phyloP scores from a whole-genome alignment of 2,888 invertebrate species.

The Cantharis rufa region DNA sequence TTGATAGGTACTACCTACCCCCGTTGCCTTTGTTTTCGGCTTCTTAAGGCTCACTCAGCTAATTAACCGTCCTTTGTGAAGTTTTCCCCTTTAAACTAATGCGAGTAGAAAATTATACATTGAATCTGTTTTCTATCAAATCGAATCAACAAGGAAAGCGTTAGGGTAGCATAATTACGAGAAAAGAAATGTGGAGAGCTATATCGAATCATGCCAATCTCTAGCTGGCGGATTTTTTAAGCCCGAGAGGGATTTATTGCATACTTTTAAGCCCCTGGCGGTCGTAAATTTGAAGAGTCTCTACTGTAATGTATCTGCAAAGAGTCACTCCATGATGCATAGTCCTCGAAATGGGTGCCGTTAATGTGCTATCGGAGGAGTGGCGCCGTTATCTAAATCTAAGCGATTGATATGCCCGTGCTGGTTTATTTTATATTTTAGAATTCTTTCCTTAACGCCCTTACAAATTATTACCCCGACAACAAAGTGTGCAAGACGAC shows the following conservation, averaged over 20 bases:
- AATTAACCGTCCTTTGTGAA: background rate
- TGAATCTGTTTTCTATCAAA: slow-evolving; percentile 10
- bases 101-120: background rate
- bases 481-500: slow-evolving; percentile 10
- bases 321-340: slow-evolving; percentile 52
- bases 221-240: slow-evolving; percentile 51
- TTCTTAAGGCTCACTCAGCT: background rate
- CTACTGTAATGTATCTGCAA: slow-evolving; percentile 49
- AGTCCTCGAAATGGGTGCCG: slow-evolving; percentile 41
- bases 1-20: background rate
- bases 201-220: slow-evolving; percentile 52
- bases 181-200: slow-evolving; percentile 35
- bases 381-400: slow-evolving; percentile 39
- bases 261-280: slow-evolving; percentile 58
- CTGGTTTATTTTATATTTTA: slow-evolving; percentile 32
- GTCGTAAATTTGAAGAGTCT: slow-evolving; percentile 56
- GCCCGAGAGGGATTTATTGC: slow-evolving; percentile 56
- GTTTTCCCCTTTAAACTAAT: background rate
- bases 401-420: slow-evolving; percentile 33
- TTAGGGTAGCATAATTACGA: slow-evolving; percentile 27
- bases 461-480: slow-evolving; percentile 21
- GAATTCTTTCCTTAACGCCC: slow-evolving; percentile 21
- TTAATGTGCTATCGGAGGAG: slow-evolving; percentile 38
- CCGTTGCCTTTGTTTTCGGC: background rate
- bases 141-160: slow-evolving; percentile 33